phyloP scores from a whole-genome alignment of 2,113 vertebrate species.

The Platanista minor region DNA sequence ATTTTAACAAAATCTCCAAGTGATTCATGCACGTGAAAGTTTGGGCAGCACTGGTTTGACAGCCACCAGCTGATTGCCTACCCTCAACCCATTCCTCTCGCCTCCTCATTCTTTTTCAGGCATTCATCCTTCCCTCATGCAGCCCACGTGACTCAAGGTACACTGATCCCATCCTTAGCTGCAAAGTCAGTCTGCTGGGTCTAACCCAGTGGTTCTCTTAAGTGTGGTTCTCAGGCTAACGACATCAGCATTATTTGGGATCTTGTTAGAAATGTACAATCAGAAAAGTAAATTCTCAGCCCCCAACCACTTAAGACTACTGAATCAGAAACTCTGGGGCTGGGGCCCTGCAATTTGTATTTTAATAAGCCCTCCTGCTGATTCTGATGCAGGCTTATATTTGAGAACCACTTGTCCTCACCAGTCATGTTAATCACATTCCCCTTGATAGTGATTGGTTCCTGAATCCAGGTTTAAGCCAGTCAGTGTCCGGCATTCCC shows the following conservation, averaged over 20 bases:
- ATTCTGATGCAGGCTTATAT: neutral
- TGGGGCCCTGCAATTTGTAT: neutral
- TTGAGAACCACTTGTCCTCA: slow-evolving; percentile 10
- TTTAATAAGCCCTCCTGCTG: neutral
- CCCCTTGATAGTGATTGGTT: neutral
- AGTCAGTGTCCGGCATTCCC: neutral
- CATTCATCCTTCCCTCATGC: neutral
- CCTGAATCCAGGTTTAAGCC: neutral
- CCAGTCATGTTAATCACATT: neutral
- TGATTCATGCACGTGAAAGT: neutral
- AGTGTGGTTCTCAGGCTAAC: neutral
- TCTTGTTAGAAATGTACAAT: slow-evolving; percentile 2
- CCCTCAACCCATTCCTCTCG: neutral
- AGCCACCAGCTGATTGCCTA: neutral
- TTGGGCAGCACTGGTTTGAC: neutral
- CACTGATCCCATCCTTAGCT: neutral
- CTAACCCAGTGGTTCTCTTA: neutral
- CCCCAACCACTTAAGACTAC: neutral
- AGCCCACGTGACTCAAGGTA: neutral
- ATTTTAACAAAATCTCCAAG: neutral
- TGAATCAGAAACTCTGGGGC: neutral
- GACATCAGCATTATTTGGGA: neutral
- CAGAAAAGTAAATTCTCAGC: neutral
- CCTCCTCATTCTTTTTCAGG: neutral
- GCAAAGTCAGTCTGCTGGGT: neutral